These are phyloP conservation scores for Istiophorus platypterus DNA, from an alignment of 2,113 vertebrate genomes.

Conservation along the genomic window DNA sequence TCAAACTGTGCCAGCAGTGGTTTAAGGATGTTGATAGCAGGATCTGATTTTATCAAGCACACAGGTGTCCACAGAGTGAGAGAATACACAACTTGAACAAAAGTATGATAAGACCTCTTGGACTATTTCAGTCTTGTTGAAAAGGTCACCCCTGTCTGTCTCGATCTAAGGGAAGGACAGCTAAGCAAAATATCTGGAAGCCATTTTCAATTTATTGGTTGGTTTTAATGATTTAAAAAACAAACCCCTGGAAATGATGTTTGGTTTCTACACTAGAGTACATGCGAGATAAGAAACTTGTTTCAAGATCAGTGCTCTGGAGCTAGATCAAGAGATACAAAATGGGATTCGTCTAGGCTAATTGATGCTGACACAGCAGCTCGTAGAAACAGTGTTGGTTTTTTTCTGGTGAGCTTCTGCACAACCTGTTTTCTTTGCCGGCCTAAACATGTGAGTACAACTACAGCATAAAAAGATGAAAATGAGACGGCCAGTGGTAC, in stretches of 20 bases:
- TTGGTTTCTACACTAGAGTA: not conserved
- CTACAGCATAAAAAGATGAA: not conserved
- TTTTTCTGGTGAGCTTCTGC: slow-evolving; percentile 1
- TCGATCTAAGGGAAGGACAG: not conserved
- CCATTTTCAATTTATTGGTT: not conserved
- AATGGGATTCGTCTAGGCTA: slow-evolving; percentile 7
- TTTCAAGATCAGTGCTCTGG: slow-evolving; percentile 2
- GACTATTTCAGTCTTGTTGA: slow-evolving; percentile 10
- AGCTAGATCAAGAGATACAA: not conserved
- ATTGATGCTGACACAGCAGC: not conserved
- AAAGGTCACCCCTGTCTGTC: slow-evolving; percentile 5
- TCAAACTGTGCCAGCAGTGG: not conserved
- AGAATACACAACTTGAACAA: slow-evolving; percentile 11
- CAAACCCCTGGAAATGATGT: not conserved
- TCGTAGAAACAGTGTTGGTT: not conserved
- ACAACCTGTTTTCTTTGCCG: not conserved
- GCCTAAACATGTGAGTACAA: not conserved
- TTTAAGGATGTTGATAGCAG: not conserved
- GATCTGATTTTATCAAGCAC: slow-evolving; percentile 13
- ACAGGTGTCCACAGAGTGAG: slow-evolving; percentile 20
- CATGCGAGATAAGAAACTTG: not conserved
- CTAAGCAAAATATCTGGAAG: slow-evolving; percentile 1
- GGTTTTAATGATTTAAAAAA: not conserved
- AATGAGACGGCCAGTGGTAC: not conserved
- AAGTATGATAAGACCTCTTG: slow-evolving; percentile 24